Evolutionary conservation across 2,888 invertebrate genomes (phyloP).

Genomic region (Pyrochroa serraticornis): DNA sequence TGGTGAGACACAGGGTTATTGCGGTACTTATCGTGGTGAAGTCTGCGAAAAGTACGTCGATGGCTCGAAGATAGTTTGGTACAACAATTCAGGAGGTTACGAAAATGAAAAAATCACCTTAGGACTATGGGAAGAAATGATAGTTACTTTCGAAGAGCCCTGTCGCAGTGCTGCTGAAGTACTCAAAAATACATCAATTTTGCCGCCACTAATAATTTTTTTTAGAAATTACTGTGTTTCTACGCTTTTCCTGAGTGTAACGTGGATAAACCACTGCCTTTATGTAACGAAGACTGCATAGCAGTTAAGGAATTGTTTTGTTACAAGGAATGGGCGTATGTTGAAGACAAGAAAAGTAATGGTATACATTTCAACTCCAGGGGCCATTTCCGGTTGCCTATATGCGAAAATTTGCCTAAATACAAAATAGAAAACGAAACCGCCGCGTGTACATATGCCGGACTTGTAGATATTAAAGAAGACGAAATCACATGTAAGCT

Average conservation of each 20-base stretch:
- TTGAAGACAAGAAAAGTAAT: slow-evolving; percentile 85
- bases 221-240: slow-evolving; percentile 82
- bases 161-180: slow-evolving; percentile 88
- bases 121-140: slow-evolving; percentile 86
- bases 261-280: slow-evolving; percentile 73
- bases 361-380: slow-evolving; percentile 79
- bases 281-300: slow-evolving; percentile 93
- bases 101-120: slow-evolving; percentile 85
- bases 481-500: slow-evolving; percentile 80
- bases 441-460: slow-evolving; percentile 81
- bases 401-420: slow-evolving; percentile 81
- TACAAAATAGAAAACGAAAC: slow-evolving; percentile 68
- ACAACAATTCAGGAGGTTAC: slow-evolving; percentile 71
- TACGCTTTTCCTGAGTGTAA: slow-evolving; percentile 85
- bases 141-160: slow-evolving; percentile 77
- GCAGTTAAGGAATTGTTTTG: slow-evolving; percentile 91
- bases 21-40: slow-evolving; percentile 86
- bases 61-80: slow-evolving; percentile 62
- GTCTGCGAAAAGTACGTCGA: slow-evolving; percentile 60
- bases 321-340: slow-evolving; percentile 89
- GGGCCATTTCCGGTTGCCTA: slow-evolving; percentile 87
- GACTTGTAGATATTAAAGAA: slow-evolving; percentile 80
- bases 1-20: slow-evolving; percentile 65
- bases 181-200: slow-evolving; percentile 22
- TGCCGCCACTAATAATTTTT: slow-evolving; percentile 13